phyloP scores from a whole-genome alignment of 2,797 vertebrate genomes.

The Sorex maritimensis region DNA sequence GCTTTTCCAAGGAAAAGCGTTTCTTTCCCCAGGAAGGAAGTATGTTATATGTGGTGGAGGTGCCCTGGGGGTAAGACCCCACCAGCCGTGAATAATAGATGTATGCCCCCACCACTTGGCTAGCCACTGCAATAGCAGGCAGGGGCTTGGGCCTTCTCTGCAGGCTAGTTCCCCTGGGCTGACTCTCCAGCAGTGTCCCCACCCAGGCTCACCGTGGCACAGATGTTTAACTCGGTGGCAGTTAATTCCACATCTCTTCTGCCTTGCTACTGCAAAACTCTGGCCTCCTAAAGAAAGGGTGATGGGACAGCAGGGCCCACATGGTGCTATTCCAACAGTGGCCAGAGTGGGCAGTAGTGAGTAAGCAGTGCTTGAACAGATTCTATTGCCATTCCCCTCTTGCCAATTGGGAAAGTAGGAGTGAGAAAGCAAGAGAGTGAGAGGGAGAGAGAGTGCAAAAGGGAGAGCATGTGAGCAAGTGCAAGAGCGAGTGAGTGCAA shows the following conservation, averaged over 20 bases:
- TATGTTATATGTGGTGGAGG: constrained; percentile 9
- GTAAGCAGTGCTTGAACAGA: not conserved
- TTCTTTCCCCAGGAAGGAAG: constrained; percentile 28
- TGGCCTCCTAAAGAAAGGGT: not conserved
- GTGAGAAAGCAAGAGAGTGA: not conserved
- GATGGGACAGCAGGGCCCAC: not conserved
- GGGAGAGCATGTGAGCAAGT: no score
- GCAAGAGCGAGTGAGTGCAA: no score
- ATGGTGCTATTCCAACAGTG: not conserved
- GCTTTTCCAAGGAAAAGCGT: constrained; percentile 25
- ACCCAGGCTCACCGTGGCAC: not conserved
- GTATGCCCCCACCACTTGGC: constrained; percentile 35
- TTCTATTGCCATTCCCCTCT: not conserved
- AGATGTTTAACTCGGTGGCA: not conserved
- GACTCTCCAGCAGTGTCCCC: not conserved
- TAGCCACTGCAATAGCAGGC: constrained; percentile 4
- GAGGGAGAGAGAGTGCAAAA: no score
- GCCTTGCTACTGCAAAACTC: constrained; percentile 70
- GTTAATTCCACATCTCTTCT: not conserved
- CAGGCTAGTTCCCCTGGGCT: not conserved
- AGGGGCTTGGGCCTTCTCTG: not conserved
- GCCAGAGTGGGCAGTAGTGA: constrained; percentile 46
- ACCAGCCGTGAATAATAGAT: not conserved
- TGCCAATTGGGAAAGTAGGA: not conserved
- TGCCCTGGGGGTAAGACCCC: not conserved